Base-by-base conservation (phyloP, 1,140 invertebrate species). In the Aphis craccivora region DNA sequence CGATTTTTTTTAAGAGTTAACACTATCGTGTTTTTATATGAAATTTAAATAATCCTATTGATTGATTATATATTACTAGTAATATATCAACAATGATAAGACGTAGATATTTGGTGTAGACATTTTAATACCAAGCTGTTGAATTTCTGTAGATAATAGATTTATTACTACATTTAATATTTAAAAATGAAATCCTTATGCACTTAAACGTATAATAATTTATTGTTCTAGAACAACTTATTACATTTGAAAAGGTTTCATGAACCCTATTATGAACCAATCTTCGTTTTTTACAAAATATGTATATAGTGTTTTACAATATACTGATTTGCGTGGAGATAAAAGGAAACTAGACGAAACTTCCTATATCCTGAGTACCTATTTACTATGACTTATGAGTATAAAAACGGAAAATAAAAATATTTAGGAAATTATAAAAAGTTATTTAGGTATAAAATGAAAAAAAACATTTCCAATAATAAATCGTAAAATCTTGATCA, bases 1-100 rank as follows among this genome's bases (percentile, higher is more conserved):
- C 53, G 87, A 88, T 88, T 35, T 53, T 84, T 88, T 35, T 35
- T 22, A 88, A 88, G 45, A n/a, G 20, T 88, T 51, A 88, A 88
- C 7, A 30, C 43, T 45, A 48, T n/a, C 84, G 84, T 43, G 9
- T 51, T 88, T 35, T 51, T 23, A 88, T 14, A 18, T 30, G 83
- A 84, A 84, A 25, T 43, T 37, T 9, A 43, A 84, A 84, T n/a
- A 25, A 67, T n/a, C 60, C 9, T 5, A n/a, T 76, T 76, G 60
- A 76, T 76, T 76, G 30, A 76, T 76, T 76, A n/a, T 76, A 76
- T n/a, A 76, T 18, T 76, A 14, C 14, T 35, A 30, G 60, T 11
- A 60, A 60, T 60, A n/a, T 35, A n/a, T 76, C 60, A 76, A 35
- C 14, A 76, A 76, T 76, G 55, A 8, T 55, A 55, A 25, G 30